Conservation (phyloP, 2,888 invertebrate species). For the Scaptomyza cyrtandrae region DNA sequence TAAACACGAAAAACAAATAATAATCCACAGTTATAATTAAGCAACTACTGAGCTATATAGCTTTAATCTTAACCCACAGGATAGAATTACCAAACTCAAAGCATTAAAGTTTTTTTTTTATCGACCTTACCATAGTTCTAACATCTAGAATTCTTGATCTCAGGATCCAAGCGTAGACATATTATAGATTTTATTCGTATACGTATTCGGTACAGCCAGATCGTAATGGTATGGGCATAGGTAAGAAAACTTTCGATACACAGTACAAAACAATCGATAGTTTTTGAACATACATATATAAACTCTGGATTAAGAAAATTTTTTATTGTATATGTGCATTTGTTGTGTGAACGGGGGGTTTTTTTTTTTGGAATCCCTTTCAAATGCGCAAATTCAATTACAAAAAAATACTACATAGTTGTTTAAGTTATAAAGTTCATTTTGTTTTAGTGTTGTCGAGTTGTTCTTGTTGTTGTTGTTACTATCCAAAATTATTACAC, state of each 20-base stretch:
- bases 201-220: too few relatives aligned
- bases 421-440: constrained; percentile 20
- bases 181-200: neutral
- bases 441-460: constrained; percentile 66
- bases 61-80: neutral
- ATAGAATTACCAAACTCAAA: neutral
- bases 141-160: constrained; percentile 10
- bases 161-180: constrained; percentile 9
- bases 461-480: constrained; percentile 49
- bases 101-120: neutral
- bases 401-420: neutral
- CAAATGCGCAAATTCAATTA: constrained; percentile 12
- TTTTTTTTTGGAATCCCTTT: too few relatives aligned
- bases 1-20: constrained; percentile 13
- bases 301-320: constrained; percentile 1
- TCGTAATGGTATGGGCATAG: neutral
- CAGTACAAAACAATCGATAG: neutral
- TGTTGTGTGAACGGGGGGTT: too few relatives aligned
- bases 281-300: constrained; percentile 6
- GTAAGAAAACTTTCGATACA: neutral
- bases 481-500: constrained; percentile 47
- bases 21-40: constrained; percentile 8
- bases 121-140: constrained; percentile 1
- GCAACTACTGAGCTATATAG: neutral
- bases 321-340: constrained; percentile 2